Conservation (phyloP, 1,140 invertebrate genomes). For the Plutomurus gul region DNA sequence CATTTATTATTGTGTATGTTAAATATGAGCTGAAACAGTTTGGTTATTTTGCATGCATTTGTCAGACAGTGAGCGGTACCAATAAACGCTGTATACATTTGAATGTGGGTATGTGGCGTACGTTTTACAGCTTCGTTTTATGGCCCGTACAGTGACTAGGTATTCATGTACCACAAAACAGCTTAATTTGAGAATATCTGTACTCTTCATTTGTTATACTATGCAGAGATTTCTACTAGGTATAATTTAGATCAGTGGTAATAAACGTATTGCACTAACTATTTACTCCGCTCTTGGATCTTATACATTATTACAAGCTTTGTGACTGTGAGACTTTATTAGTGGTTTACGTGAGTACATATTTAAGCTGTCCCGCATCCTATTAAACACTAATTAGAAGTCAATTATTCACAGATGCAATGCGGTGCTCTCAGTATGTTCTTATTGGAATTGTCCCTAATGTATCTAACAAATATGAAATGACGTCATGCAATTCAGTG, state of each 20-base stretch:
- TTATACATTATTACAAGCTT: background rate
- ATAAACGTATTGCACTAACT: background rate
- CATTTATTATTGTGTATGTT: background rate
- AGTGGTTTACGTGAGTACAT: constrained; percentile 8
- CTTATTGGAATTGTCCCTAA: background rate
- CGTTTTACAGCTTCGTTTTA: constrained; percentile 4
- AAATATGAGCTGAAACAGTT: background rate
- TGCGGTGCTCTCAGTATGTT: background rate
- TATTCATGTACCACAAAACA: background rate
- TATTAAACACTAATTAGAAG: constrained; percentile 36
- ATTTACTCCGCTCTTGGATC: background rate
- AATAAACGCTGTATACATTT: background rate
- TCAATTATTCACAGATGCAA: constrained; percentile 36
- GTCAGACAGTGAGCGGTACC: background rate
- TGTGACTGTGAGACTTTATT: constrained; percentile 4
- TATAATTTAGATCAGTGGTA: too few relatives aligned
- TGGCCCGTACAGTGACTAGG: background rate
- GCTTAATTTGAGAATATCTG: too few relatives aligned
- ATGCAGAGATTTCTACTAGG: too few relatives aligned
- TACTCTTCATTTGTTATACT: too few relatives aligned
- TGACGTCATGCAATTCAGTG: too few relatives aligned
- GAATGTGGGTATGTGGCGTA: background rate
- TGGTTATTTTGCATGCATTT: background rate
- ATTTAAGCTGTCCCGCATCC: constrained; percentile 1
- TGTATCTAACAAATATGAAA: too few relatives aligned